Percentiles rank a stretch among this genome's conserved stretches.
These are phyloP conservation scores for Agrochola macilenta DNA, from an alignment of 2,888 invertebrate genomes.

Conservation along the genomic window DNA sequence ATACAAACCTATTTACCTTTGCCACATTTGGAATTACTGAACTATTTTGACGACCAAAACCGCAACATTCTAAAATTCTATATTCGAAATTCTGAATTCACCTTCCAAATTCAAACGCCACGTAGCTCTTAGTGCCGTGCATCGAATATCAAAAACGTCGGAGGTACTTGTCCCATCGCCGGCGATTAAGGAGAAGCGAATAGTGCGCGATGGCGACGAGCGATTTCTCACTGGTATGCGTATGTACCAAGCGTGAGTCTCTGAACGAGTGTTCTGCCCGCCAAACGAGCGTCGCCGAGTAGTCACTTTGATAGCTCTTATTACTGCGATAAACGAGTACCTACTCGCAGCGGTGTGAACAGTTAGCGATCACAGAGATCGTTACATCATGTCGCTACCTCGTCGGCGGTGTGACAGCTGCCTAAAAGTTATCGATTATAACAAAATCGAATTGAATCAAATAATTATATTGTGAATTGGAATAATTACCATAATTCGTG, in stretches of 20 bases:
- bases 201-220: background rate
- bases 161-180: background rate
- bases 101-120: slow-evolving; percentile 39
- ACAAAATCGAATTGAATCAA: slow-evolving; percentile 34
- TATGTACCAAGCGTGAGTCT: background rate
- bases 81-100: slow-evolving; percentile 40
- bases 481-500: slow-evolving; percentile 58
- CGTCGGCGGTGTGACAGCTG: too few species aligned
- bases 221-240: too few species aligned
- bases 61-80: slow-evolving; percentile 37
- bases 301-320: background rate
- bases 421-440: slow-evolving; percentile 22
- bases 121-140: slow-evolving; percentile 25
- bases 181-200: background rate
- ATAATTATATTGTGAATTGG: slow-evolving; percentile 41
- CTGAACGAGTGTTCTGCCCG: too few species aligned
- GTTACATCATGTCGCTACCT: too few species aligned
- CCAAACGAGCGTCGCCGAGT: too few species aligned
- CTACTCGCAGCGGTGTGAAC: background rate
- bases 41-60: slow-evolving; percentile 41
- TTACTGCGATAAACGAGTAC: background rate
- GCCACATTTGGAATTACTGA: slow-evolving; percentile 21
- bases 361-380: background rate
- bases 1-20: slow-evolving; percentile 20
- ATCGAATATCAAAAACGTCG: slow-evolving; percentile 25